Evolutionary conservation across 2,797 vertebrate species (phyloP), one percentile per base, ranked within the genome.

Genomic region (Sphenodon punctatus): DNA sequence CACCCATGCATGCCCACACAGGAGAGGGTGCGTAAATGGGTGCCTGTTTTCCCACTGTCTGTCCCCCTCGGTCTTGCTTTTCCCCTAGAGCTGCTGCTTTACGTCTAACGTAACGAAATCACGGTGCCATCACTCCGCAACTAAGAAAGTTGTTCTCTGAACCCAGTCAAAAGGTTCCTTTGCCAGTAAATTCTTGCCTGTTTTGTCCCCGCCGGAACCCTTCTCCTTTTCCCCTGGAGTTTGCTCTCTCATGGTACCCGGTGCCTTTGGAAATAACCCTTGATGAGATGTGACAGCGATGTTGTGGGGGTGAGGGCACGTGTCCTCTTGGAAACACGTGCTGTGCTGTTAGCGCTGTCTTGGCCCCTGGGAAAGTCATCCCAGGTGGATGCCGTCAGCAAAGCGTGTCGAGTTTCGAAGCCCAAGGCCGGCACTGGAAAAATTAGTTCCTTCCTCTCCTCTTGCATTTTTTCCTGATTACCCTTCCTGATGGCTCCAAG

Each of bases 171-270:
- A 5, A 11, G 10, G 34, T 63, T 77, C 77, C 61, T 13, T 5
- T 8, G 10, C 56, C 0, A 0, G 17, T 20, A 10, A 32, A 34
- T 56, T 51, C n/a, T 74, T 78, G 71, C 30, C 43, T 8, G 5
- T 2, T 46, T 3, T 0, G 0, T 46, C 49, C 56, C 3, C 11
- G 1, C 5, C 46, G 17, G 20, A 36, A 39, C 7, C 6, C n/a
- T 1, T 11, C 8, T 11, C 2, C 3, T 38, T 27, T 16, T 19
- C 30, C 16, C 63, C 7, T 34, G 42, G 22, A 27, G 3, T 23
- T n/a, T 42, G 55, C 42, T 80, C 22, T 5, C 17, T 51, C 42
- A 53, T 69, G 59, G 45, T 23, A 6, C 38, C n/a, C 67, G 63
- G 3, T 6, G 45, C 41, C 2, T 4, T 6, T 80, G 53, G 67